Conservation (phyloP, 2,797 vertebrate genomes). For the Acrossocheilus fasciatus region DNA sequence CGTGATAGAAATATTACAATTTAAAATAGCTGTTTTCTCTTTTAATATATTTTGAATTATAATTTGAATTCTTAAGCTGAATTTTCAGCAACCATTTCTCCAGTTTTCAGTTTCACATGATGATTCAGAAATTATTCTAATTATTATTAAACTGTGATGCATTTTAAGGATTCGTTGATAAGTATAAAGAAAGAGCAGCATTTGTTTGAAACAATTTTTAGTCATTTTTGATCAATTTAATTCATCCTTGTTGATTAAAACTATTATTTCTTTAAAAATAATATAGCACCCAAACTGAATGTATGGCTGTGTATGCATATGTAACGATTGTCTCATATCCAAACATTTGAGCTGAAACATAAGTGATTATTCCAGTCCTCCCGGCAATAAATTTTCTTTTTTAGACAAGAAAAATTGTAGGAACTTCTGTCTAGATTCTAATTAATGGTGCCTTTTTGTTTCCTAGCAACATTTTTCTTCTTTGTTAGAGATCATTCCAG, state of each 20-base stretch:
- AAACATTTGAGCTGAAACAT: neutral
- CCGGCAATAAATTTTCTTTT: neutral
- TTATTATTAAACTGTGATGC: neutral
- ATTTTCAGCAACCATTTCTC: neutral
- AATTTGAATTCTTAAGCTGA: neutral
- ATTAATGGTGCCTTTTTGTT: neutral
- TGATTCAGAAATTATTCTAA: too few species aligned
- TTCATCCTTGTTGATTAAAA: neutral
- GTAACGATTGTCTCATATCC: neutral
- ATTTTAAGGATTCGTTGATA: neutral
- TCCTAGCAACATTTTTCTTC: constrained; percentile 12
- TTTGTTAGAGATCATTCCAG: neutral
- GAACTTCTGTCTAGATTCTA: neutral
- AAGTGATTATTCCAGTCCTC: neutral
- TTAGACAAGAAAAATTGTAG: neutral
- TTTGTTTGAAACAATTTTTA: too few species aligned
- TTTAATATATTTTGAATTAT: neutral
- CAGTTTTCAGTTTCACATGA: neutral
- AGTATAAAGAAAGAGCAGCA: neutral
- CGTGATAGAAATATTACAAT: neutral
- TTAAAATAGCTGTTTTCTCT: neutral
- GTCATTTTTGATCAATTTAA: too few species aligned
- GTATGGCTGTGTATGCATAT: neutral
- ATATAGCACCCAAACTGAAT: neutral
- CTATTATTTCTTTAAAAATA: neutral